phyloP scores from a whole-genome alignment of 2,888 invertebrate species.

The Dioctria linearis region DNA sequence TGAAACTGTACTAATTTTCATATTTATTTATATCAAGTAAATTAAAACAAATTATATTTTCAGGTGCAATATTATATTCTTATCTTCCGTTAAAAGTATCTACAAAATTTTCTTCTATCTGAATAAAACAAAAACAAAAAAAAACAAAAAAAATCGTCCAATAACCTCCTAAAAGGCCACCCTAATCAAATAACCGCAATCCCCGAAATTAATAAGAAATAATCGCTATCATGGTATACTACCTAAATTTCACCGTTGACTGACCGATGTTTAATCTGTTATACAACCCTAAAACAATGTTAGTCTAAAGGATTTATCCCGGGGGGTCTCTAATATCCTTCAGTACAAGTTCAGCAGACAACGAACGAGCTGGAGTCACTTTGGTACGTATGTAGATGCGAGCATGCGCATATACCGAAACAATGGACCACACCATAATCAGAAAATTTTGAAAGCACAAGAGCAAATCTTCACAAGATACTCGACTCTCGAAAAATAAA shows the following conservation, averaged over 20 bases:
- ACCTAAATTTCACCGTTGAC: slow-evolving; percentile 34
- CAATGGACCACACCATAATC: slow-evolving; percentile 50
- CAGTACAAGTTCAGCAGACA: slow-evolving; percentile 27
- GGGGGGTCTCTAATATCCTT: slow-evolving; percentile 54
- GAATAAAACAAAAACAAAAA: too few relatives aligned
- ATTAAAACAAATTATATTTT: too few relatives aligned
- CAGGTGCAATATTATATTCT: too few relatives aligned
- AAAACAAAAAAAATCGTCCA: too few relatives aligned
- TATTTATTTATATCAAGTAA: too few relatives aligned
- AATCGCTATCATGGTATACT: slow-evolving; percentile 15
- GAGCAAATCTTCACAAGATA: slow-evolving; percentile 11
- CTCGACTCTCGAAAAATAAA: neutral
- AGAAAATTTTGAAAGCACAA: slow-evolving; percentile 37
- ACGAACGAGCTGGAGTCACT: neutral
- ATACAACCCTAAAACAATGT: slow-evolving; percentile 53
- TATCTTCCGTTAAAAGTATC: too few relatives aligned
- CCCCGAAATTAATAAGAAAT: neutral
- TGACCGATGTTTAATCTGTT: slow-evolving; percentile 40
- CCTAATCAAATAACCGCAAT: too few relatives aligned
- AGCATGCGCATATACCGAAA: neutral
- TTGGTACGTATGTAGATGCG: too few relatives aligned
- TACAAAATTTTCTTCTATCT: too few relatives aligned
- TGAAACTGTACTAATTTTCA: too few relatives aligned
- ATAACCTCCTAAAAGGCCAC: too few relatives aligned
- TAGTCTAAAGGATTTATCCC: slow-evolving; percentile 50